Base-by-base conservation (phyloP, 2,113 vertebrate genomes). In the Peromyscus leucopus region DNA sequence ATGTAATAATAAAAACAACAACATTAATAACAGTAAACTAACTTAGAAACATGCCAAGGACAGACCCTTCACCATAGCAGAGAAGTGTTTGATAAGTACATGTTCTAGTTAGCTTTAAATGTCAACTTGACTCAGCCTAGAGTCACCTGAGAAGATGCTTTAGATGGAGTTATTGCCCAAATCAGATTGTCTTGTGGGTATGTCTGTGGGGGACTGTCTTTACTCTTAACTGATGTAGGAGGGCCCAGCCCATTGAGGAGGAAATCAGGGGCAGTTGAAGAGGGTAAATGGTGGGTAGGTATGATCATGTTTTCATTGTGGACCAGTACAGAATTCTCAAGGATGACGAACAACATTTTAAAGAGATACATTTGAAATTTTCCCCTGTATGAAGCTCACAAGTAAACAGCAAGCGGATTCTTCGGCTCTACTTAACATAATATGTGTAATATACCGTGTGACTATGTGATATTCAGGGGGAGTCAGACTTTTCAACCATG, bases 401-500 rank as follows among this genome's bases (percentile, higher is more conserved):
- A 42, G 28, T 46, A 9, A 82, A 46, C 3, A 11, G 33, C n/a
- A 42, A 6, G 22, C 0, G 57, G 55, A 24, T 5, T 72, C 17
- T 65, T 26, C 5, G 31, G 79, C 95, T 13, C 46, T 5, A 2
- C 7, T 28, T 4, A 28, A n/a, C 26, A 59, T 39, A 57, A 17
- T 19, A 12, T 51, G 15, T 39, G 15, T 22, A 75, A 15, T 46
- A 13, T 22, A 63, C n/a, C 13, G 15, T 19, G 5, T 13, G 46
- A 26, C 57, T 22, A 0, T 0, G 3, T 61, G 8, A 67, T 19
- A 36, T 39, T 33, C 9, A 2, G 36, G 28, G 22, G 6, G 1
- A 67, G 36, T 17, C 59, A 71, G 48, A 15, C 55, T 82, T 39
- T 84, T 57, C 28, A 36, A 8, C 5, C 24, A 71, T 48, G 42